Percentiles rank a stretch among this genome's conserved stretches.
These are phyloP conservation scores for Drosophila siamana DNA, from an alignment of 2,888 invertebrate species.

Conservation along the genomic window DNA sequence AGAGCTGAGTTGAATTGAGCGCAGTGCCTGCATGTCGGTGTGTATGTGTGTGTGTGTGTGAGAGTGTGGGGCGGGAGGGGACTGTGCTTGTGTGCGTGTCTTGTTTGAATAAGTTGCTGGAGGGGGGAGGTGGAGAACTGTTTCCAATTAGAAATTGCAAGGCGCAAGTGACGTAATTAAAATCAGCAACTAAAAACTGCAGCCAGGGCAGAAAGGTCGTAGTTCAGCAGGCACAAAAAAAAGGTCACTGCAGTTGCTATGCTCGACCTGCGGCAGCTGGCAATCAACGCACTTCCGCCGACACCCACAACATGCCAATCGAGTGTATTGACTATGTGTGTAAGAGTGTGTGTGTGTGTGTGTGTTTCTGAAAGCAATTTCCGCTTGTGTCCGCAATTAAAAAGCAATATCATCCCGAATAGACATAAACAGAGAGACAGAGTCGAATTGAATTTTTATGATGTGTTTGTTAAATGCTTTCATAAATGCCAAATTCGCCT, in stretches of 20 bases:
- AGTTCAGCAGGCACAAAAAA: slow-evolving; percentile 43
- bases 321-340: slow-evolving; percentile 37
- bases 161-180: slow-evolving; percentile 61
- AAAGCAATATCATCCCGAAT: slow-evolving; percentile 75
- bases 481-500: slow-evolving; percentile 67
- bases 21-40: slow-evolving; percentile 31
- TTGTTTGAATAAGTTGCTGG: slow-evolving; percentile 24
- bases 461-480: slow-evolving; percentile 79
- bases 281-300: slow-evolving; percentile 77
- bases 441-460: slow-evolving; percentile 80
- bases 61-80: no score
- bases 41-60: slow-evolving; percentile 13
- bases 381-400: slow-evolving; percentile 83
- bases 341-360: slow-evolving; percentile 33
- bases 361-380: slow-evolving; percentile 74
- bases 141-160: slow-evolving; percentile 74
- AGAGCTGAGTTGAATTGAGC: slow-evolving; percentile 41
- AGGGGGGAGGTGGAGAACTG: slow-evolving; percentile 42
- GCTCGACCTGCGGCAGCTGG: slow-evolving; percentile 32
- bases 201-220: slow-evolving; percentile 64
- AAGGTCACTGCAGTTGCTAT: slow-evolving; percentile 51
- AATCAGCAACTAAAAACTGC: slow-evolving; percentile 39
- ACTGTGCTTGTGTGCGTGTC: slow-evolving; percentile 2
- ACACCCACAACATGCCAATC: slow-evolving; percentile 18
- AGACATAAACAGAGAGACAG: slow-evolving; percentile 70